Conservation (phyloP, 1,140 invertebrate genomes). For the Caerostris darwini region DNA sequence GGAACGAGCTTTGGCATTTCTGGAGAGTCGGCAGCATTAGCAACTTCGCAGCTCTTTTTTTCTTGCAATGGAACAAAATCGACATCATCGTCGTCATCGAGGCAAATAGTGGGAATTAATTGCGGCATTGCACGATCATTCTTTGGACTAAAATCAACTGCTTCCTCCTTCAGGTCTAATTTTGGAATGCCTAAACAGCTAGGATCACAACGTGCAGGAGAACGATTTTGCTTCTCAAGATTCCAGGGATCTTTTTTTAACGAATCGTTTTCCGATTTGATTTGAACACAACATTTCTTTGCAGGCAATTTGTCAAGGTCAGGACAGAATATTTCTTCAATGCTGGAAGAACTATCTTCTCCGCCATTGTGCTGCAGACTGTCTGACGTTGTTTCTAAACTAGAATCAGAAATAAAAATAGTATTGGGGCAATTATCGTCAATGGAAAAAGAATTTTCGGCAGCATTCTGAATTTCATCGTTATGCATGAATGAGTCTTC, state of each 20-base stretch:
- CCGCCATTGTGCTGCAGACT: constrained; percentile 3
- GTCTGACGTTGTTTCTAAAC: neutral
- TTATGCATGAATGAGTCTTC: constrained; percentile 35
- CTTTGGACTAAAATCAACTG: constrained; percentile 8
- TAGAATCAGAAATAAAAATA: constrained; percentile 26
- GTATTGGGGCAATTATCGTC: neutral
- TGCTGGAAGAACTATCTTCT: constrained; percentile 28
- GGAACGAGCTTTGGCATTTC: constrained; percentile 75
- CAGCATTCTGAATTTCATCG: neutral
- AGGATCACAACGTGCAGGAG: neutral
- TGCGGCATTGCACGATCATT: constrained; percentile 52
- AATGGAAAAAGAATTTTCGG: neutral
- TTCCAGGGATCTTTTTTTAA: neutral
- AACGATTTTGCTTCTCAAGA: neutral
- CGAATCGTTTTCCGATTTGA: neutral
- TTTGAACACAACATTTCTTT: neutral
- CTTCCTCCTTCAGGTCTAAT: neutral
- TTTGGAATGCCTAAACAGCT: neutral
- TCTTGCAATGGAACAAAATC: neutral
- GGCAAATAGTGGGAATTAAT: constrained; percentile 42
- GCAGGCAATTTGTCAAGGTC: neutral
- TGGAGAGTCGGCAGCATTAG: constrained; percentile 78
- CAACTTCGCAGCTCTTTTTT: neutral
- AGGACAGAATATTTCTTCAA: constrained; percentile 39
- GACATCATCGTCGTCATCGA: constrained; percentile 47